Evolutionary conservation across 2,113 vertebrate genomes (phyloP).

Genomic region (Cathartes aura): DNA sequence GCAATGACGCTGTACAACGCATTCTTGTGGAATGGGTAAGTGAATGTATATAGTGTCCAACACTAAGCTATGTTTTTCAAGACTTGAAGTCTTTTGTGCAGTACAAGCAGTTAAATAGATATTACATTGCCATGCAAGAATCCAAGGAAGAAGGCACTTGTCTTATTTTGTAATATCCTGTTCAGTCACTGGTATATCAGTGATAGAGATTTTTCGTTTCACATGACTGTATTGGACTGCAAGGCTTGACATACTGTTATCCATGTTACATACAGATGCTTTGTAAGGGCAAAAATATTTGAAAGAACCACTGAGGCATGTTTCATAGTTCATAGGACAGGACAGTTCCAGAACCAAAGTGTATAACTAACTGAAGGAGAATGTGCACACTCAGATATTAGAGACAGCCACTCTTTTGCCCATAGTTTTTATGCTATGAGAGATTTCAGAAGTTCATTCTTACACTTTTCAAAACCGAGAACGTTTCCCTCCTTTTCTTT

Average conservation of each 20-base stretch:
- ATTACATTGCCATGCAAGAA: rapidly evolving
- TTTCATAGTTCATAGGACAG: not conserved
- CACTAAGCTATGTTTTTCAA: not conserved
- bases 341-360: not conserved
- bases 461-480: not conserved
- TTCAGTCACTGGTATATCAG: not conserved
- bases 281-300: not conserved
- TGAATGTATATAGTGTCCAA: not conserved
- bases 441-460: not conserved
- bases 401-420: not conserved
- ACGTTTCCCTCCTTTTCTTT: not conserved
- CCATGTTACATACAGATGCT: rapidly evolving
- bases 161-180: not conserved
- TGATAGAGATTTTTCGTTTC: not conserved
- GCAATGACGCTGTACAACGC: constrained; percentile 80
- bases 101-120: no score
- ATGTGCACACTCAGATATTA: not conserved
- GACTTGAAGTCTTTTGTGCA: rapidly evolving
- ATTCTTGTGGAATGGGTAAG: constrained; percentile 95
- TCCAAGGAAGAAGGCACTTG: not conserved
- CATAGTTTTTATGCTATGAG: not conserved
- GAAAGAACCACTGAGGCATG: not conserved
- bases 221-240: rapidly evolving
- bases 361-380: not conserved
- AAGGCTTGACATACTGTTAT: not conserved